Base-by-base conservation (phyloP, 2,888 invertebrate species). In the Chloromyia formosa region DNA sequence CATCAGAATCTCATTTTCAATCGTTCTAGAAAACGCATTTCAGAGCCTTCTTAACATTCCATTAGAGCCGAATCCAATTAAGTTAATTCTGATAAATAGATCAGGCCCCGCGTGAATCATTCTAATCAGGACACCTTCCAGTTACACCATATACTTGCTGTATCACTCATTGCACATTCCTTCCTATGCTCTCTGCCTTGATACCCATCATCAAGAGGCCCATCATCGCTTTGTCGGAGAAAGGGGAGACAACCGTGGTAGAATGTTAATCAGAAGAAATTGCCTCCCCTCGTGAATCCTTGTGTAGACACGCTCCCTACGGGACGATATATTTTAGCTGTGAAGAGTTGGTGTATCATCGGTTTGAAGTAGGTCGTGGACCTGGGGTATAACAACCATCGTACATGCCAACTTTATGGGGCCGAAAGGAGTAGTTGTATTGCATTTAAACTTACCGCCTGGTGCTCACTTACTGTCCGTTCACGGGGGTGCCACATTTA, bases 21-120 rank as follows among this genome's bases (percentile, higher is more conserved):
- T 18, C 62, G 40, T 64, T 40, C 40, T 40, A 64, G 61, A 10
- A 61, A 61, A 64, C 62, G 40, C 62, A 20, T 56, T 20, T 20
- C 62, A 49, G 5, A 49, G 23, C 7, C 71, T 74, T 14, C 74
- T 76, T 72, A 74, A 74, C 56, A 76, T 74, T 76, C 76, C 76
- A 76, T 76, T 76, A 76, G 45, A 56, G 74, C 64, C 74, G 74
- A 76, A 76, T 66, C 74, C 74, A 76, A 76, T 76, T 76, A 76
- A 74, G 76, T 66, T 75, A 75, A 75, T 74, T 74, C 75, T 75
- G 75, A 76, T 74, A 76, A 76, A 74, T 76, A 76, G 74, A 76
- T 74, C 60, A 71, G 27, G 62, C 35, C 62, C 73, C 74, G 75
- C 74, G 73, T 75, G 75, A 75, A 75, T 75, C 75, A 74, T 75